Evolutionary conservation across 2,888 invertebrate genomes (phyloP), one percentile per base, ranked within the genome.

Genomic region (Drosophila subsilvestris): DNA sequence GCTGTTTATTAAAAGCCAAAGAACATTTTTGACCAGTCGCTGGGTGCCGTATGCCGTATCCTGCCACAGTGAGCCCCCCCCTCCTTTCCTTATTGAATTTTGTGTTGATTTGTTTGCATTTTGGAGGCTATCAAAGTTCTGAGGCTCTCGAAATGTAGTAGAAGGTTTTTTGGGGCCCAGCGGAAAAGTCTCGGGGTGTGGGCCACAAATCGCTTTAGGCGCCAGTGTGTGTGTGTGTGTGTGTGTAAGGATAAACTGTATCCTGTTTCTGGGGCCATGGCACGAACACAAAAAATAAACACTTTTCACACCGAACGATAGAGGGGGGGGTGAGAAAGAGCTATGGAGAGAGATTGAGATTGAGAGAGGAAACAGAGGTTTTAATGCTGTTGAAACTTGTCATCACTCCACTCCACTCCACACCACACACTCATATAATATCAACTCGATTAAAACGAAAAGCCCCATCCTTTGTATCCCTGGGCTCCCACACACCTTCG

Each of bases 311-410:
- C 60, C 62, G 63, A 37, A 20, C 25, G 17, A 48, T n/a, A n/a
- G n/a, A n/a, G n/a, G n/a, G n/a, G n/a, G n/a, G n/a, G n/a, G n/a
- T n/a, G n/a, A n/a, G n/a, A n/a, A n/a, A n/a, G n/a, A n/a, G n/a
- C n/a, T n/a, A n/a, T n/a, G n/a, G n/a, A n/a, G n/a, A n/a, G n/a
- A n/a, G n/a, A n/a, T n/a, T 14, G 32, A 14, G 47, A 14, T 22
- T 6, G 44, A 10, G 20, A 8, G 37, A 12, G 47, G 77, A 74
- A 58, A 63, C 32, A 75, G n/a, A 75, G 73, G 69, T 83, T 86
- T 83, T 79, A 85, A 79, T 81, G 86, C 72, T 78, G 74, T 81
- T 85, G 74, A 85, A 87, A 87, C 68, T 76, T 87, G 79, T 77
- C 77, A 73, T 75, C 79, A 73, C 79, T 77, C 69, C 57, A 76